phyloP scores from a whole-genome alignment of 2,888 invertebrate genomes.

The Lepidochitona cinerea region DNA sequence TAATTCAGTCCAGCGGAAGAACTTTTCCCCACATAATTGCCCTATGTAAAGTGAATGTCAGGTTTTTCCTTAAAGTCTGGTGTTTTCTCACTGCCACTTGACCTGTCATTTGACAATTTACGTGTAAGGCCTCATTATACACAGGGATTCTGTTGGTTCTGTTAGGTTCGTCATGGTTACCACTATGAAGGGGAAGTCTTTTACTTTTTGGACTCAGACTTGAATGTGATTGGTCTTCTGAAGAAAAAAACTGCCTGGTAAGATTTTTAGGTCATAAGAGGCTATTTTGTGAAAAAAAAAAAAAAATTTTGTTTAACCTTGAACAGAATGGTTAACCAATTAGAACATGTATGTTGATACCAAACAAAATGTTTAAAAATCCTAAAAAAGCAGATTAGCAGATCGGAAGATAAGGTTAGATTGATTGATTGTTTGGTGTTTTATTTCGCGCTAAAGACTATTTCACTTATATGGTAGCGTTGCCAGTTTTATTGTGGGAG shows the following conservation, averaged over 20 bases:
- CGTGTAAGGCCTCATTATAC: background rate
- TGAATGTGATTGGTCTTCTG: slow-evolving; percentile 70
- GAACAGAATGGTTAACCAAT: no score
- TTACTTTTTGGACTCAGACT: slow-evolving; percentile 68
- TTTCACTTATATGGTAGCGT: no score
- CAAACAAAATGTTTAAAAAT: background rate
- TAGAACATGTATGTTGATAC: no score
- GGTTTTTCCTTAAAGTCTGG: background rate
- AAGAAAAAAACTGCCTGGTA: slow-evolving; percentile 74
- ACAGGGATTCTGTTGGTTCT: background rate
- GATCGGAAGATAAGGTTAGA: no score
- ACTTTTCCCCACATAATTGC: background rate
- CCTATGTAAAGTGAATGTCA: background rate
- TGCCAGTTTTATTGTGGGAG: no score
- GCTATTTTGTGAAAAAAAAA: background rate
- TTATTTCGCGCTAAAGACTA: no score
- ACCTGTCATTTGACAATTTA: background rate
- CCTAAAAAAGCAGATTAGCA: background rate
- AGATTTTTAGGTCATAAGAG: slow-evolving; percentile 8
- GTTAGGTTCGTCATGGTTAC: slow-evolving; percentile 62
- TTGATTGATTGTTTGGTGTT: no score
- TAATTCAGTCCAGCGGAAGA: background rate
- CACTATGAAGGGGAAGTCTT: slow-evolving; percentile 71
- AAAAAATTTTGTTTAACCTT: background rate
- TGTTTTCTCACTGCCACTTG: background rate